Evolutionary conservation across 2,888 invertebrate genomes (phyloP).

Genomic region (Poecilus cupreus): DNA sequence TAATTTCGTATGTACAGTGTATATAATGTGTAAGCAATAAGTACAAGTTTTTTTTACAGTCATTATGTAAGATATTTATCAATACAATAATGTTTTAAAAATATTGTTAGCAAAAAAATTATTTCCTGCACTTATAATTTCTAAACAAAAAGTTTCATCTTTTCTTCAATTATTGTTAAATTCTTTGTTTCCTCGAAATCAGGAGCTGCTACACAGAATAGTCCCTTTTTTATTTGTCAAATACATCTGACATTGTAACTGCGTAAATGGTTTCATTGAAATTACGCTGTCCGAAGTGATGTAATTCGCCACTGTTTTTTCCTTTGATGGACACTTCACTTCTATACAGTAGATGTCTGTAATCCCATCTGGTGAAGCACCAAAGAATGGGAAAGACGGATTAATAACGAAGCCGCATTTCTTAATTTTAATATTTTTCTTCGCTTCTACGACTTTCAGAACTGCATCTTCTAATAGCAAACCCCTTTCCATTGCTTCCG

Average conservation of each 20-base stretch:
- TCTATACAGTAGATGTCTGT: neutral
- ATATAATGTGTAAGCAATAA: no score
- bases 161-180: slow-evolving; percentile 54
- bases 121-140: neutral
- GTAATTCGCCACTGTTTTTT: neutral
- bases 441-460: neutral
- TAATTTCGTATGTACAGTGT: neutral
- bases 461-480: neutral
- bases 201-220: slow-evolving; percentile 61
- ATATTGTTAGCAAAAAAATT: neutral
- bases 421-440: neutral
- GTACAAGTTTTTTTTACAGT: no score
- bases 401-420: neutral
- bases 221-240: slow-evolving; percentile 48
- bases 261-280: neutral
- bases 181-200: slow-evolving; percentile 59
- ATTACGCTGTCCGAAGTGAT: neutral
- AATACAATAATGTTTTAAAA: neutral
- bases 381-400: neutral
- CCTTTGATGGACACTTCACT: neutral
- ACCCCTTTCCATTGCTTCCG: neutral
- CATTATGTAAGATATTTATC: neutral
- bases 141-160: slow-evolving; percentile 55
- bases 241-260: slow-evolving; percentile 63
- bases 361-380: neutral